Conservation (phyloP, 2,888 invertebrate species). For the Gortyna flavago region DNA sequence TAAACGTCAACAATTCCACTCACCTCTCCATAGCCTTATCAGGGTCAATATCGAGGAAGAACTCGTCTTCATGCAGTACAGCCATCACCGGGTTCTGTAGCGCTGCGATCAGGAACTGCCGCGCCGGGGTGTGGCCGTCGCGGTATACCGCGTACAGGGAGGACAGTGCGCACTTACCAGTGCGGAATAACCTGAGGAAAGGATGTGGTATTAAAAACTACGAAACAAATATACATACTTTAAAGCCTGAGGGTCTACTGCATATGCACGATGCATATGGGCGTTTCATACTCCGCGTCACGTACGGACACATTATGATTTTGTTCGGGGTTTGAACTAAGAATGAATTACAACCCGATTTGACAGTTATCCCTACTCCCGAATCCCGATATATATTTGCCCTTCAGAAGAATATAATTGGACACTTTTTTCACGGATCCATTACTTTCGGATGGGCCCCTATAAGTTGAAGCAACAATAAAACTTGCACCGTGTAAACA, state of each 20-base stretch:
- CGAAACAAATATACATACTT: neutral
- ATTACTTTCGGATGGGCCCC: too few species aligned
- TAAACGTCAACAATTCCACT: constrained; percentile 30
- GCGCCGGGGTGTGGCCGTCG: constrained; percentile 97
- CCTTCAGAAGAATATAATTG: too few species aligned
- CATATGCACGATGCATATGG: too few species aligned
- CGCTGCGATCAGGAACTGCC: constrained; percentile 97
- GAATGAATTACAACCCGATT: too few species aligned
- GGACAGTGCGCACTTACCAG: constrained; percentile 96
- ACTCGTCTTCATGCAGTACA: constrained; percentile 96
- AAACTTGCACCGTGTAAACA: neutral
- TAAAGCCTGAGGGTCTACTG: neutral
- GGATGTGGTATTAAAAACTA: neutral
- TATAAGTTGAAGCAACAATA: neutral
- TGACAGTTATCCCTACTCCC: too few species aligned
- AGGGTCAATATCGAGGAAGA: constrained; percentile 97
- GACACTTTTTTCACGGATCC: too few species aligned
- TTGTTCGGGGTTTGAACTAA: too few species aligned
- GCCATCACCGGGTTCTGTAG: constrained; percentile 97
- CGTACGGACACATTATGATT: too few species aligned
- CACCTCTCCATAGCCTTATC: constrained; percentile 94
- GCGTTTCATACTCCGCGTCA: too few species aligned
- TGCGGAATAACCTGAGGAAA: constrained; percentile 92
- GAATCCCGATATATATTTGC: too few species aligned
- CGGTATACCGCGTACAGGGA: constrained; percentile 96